Conservation (phyloP, 2,797 vertebrate species). For the Ptychadena robeensis region DNA sequence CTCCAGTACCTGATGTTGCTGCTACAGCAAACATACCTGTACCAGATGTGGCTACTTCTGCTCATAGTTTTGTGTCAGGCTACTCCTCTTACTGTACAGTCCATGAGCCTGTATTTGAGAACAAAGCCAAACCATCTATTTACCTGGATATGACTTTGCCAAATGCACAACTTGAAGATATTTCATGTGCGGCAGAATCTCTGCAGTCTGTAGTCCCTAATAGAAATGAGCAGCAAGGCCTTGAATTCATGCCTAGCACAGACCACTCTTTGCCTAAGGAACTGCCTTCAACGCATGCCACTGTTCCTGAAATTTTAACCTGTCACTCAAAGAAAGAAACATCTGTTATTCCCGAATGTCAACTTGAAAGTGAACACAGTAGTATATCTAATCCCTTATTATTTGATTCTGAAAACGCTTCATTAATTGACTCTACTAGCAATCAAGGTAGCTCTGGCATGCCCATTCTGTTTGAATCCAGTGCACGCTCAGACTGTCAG, state of each 20-base stretch:
- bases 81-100: neutral
- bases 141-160: neutral
- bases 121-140: neutral
- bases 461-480: neutral
- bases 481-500: neutral
- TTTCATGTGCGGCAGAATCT: neutral
- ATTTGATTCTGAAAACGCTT: neutral
- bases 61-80: neutral
- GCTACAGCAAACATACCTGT: neutral
- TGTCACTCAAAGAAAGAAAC: neutral
- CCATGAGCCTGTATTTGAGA: neutral
- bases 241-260: neutral
- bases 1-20: constrained; percentile 34
- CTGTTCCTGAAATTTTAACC: neutral
- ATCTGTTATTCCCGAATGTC: neutral
- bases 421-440: neutral
- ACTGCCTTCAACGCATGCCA: neutral
- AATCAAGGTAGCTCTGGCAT: neutral
- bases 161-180: neutral
- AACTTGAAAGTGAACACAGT: neutral
- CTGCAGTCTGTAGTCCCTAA: neutral
- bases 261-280: neutral
- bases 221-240: neutral
- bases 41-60: constrained; percentile 34
- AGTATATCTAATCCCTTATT: neutral